These are phyloP conservation scores for Andrena cerasifolii DNA, from an alignment of 1,140 invertebrate genomes.

Conservation along the genomic window DNA sequence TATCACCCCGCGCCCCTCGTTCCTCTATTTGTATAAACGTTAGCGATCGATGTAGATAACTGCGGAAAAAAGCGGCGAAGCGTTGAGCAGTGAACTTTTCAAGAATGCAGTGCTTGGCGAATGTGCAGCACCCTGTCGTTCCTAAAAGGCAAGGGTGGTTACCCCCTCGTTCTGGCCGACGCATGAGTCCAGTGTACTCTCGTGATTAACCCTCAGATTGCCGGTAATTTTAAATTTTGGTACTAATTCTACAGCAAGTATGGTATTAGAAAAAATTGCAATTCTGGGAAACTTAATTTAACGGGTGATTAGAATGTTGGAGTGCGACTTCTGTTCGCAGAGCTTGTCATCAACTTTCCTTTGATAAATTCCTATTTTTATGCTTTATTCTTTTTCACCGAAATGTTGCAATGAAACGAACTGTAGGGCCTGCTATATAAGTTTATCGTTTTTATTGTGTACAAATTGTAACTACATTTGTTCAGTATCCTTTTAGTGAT, in stretches of 20 bases:
- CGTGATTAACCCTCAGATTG: constrained; percentile 9
- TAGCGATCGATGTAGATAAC: constrained; percentile 79
- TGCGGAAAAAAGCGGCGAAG: constrained; percentile 43
- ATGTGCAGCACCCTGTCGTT: not conserved
- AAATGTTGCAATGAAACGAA: constrained; percentile 18
- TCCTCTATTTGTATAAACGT: constrained; percentile 73
- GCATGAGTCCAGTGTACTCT: not conserved
- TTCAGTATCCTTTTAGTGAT: not conserved
- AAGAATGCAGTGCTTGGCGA: not conserved
- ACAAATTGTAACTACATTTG: constrained; percentile 31
- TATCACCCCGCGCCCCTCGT: not conserved
- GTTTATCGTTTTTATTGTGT: constrained; percentile 10
- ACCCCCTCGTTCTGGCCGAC: not conserved
- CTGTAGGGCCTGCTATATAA: not conserved
- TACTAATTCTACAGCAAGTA: not conserved
- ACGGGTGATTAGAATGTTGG: constrained; percentile 3
- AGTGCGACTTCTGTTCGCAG: constrained; percentile 8
- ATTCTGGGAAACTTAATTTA: not conserved
- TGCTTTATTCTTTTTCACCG: constrained; percentile 5
- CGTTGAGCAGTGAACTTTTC: constrained; percentile 24
- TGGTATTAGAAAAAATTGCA: not conserved
- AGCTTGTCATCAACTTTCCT: not conserved
- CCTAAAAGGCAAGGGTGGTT: not conserved
- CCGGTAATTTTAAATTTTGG: not conserved
- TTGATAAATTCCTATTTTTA: not conserved